Conservation (phyloP, 2,797 vertebrate species). For the Sebastiscus tertius region DNA sequence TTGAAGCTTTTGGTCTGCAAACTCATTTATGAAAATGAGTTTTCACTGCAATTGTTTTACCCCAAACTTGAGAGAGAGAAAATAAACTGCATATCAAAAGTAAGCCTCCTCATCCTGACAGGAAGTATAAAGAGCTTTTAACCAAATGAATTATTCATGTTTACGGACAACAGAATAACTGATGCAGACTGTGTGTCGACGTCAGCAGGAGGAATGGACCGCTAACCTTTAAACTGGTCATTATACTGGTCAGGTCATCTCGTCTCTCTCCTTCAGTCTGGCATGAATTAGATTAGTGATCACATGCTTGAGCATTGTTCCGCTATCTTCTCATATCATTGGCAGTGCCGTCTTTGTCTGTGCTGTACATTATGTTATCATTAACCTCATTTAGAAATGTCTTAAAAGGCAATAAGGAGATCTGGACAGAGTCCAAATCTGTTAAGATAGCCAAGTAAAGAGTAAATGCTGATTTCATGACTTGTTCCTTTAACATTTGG, state of each 20-base stretch:
- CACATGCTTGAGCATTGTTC: conserved; percentile 28
- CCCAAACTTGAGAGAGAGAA: not conserved
- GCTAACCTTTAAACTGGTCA: conserved; percentile 24
- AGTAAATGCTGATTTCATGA: not conserved
- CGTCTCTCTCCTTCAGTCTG: not conserved
- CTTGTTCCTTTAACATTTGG: not conserved
- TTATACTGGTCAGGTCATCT: conserved; percentile 3
- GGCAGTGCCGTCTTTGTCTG: conserved; percentile 1
- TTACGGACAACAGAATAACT: not conserved
- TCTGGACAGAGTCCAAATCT: not conserved
- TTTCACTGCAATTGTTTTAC: not conserved
- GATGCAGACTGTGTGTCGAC: not conserved
- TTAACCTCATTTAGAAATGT: conserved; percentile 11
- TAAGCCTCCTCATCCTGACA: not conserved
- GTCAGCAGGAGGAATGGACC: not conserved
- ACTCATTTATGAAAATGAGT: conserved; percentile 15
- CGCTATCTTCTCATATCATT: not conserved
- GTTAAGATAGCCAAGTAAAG: not conserved
- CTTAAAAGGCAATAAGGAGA: not conserved
- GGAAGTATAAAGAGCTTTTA: not conserved
- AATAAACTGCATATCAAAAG: not conserved
- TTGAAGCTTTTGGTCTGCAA: not conserved
- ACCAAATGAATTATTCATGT: conserved; percentile 19
- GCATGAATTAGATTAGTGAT: conserved; percentile 32
- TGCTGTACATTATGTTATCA: not conserved